Evolutionary conservation across 2,888 invertebrate genomes (phyloP), one percentile per base, ranked within the genome.

Genomic region (Drosophila merina): DNA sequence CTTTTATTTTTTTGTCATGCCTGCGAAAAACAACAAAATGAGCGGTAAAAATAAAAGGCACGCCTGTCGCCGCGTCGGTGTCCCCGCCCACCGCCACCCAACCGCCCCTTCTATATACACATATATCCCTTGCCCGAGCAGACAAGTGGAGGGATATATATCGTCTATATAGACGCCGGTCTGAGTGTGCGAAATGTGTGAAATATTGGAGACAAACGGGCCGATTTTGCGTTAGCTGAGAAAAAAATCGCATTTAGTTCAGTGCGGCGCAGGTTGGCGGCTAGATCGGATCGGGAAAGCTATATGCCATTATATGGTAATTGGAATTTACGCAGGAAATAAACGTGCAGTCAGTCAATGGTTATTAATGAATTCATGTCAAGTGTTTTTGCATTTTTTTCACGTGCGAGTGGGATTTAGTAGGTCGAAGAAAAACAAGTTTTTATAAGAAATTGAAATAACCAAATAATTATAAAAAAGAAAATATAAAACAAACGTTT

Each of bases 141-240:
- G 9, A 51, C 69, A 31, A 36, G 38, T 20, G 47, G 56, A 64
- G 64, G 64, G 64, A 64, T 68, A 60, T 74, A 63, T 59, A 57
- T 47, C 42, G 56, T 49, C 54, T 74, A 51, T 58, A 52, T 54
- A 48, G 45, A 60, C 45, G 64, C 68, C 69, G 42, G 42, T 44
- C 51, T n/a, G 56, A 66, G 66, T 68, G 68, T 57, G 40, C 64
- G 60, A 68, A 67, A 85, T 78, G 85, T 89, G 88, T 87, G 86
- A 88, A 89, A 82, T 88, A 88, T 88, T 89, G 89, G 88, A 88
- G 87, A 85, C 87, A 89, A 80, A 85, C 87, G 88, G 86, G 77
- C 76, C 80, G 74, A 75, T 85, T 88, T 76, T 78, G 75, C 85
- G 88, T 83, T 88, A 81, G 89, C 78, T 79, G 77, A 81, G 60